Evolutionary conservation across 2,113 vertebrate genomes (phyloP), one percentile per base, ranked within the genome.

Genomic region (Chiloscyllium plagiosum): DNA sequence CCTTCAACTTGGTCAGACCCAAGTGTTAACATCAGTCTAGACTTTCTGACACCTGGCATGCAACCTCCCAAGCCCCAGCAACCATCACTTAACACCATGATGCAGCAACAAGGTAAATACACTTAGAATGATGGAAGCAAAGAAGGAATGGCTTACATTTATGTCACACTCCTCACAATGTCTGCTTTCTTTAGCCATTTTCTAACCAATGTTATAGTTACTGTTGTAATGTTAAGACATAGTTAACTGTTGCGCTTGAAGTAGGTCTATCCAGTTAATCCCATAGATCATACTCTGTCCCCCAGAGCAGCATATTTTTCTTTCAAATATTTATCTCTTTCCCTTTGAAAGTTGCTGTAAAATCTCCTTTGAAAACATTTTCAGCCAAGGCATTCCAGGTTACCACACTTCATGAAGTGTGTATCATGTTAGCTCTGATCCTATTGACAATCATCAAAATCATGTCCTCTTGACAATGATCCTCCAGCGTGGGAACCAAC

Each of bases 1-100:
- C 99, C 99, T 1, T 98, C 99, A 80, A 99, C 99, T 96, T 99
- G 99, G 99, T 99, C 99, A 95, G 99, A 99, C 97, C 98, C 98
- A 97, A 98, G 98, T 37, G 98, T 99, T 96, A 99, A 99, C 98
- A 99, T 99, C 97, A 99, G 98, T 97, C 98, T 99, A 97, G 99
- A 99, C 98, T 99, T 98, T 97, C 98, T 99, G 97, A 97, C 98
- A 93, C 99, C 99, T 92, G 99, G 99, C 96, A 98, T 98, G 97
- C 98, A 99, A 96, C 98, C 98, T 96, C 98, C 99, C 96, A 99
- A 99, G 97, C 98, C 98, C 20, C 97, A 97, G 95, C 99, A 99
- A 97, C 99, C 99, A 95, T 99, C 98, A 0, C 98, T 99, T 76
- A 99, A 98, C 96, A 98, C 98, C 89, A 99, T 99, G 97, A 99